Evolutionary conservation across 2,888 invertebrate genomes (phyloP).

Genomic region (Phytoseiulus persimilis): DNA sequence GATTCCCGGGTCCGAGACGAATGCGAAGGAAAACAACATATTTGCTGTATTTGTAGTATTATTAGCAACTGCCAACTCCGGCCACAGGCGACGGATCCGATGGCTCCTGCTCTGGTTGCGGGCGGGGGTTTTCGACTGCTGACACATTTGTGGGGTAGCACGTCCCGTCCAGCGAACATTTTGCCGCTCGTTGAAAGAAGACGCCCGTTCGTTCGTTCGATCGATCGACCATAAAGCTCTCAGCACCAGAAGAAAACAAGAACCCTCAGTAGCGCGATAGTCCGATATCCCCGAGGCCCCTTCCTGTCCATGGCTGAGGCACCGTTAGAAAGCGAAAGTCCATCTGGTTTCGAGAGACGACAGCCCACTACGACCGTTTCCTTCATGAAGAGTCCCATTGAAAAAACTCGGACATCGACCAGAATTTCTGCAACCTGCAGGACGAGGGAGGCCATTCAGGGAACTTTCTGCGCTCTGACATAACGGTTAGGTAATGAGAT

Average conservation of each 20-base stretch:
- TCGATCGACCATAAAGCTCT: not conserved
- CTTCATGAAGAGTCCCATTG: not conserved
- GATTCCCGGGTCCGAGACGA: not conserved
- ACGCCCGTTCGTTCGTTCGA: not conserved
- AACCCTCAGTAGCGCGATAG: not conserved
- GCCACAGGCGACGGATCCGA: not conserved
- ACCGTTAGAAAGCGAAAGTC: constrained; percentile 5
- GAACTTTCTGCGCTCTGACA: not conserved
- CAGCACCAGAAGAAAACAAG: not conserved
- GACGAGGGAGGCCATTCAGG: not conserved
- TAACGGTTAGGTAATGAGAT: not conserved
- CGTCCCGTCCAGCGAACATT: not conserved
- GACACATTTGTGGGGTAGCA: not conserved
- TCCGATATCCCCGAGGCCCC: not conserved
- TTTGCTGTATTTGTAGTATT: not conserved
- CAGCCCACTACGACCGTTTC: not conserved
- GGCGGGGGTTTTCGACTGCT: not conserved
- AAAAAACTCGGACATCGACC: not conserved
- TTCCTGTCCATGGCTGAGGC: not conserved
- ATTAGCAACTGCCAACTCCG: not conserved
- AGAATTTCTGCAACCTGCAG: not conserved
- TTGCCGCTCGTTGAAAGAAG: not conserved
- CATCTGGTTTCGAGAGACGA: not conserved
- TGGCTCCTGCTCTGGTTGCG: not conserved
- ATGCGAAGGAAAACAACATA: not conserved